These are phyloP conservation scores for Urosaurus nigricauda DNA, from an alignment of 2,797 vertebrate species.

Conservation along the genomic window DNA sequence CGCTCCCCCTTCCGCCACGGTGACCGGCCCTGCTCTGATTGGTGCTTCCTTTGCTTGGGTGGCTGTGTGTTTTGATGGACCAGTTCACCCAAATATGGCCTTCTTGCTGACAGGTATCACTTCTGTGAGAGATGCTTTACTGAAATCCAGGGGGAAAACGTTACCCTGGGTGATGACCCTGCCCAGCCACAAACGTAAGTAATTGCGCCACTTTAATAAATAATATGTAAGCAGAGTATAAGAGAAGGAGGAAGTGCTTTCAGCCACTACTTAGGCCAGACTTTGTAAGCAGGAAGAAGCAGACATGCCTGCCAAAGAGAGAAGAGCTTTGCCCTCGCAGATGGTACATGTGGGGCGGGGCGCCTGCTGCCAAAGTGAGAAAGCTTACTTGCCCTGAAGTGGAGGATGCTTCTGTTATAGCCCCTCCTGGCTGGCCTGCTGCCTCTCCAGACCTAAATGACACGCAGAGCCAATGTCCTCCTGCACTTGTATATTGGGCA, in stretches of 20 bases:
- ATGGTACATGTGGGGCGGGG: neutral
- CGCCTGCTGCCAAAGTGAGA: neutral
- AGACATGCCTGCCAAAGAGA: too few species aligned
- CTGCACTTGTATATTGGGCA: too few species aligned
- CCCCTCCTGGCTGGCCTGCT: neutral
- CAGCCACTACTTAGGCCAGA: neutral
- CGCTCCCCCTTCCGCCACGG: slow-evolving; percentile 82
- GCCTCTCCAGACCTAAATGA: too few species aligned
- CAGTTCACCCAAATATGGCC: slow-evolving; percentile 84
- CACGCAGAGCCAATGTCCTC: neutral
- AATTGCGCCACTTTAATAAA: neutral
- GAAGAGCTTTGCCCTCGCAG: neutral
- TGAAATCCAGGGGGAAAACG: slow-evolving; percentile 98
- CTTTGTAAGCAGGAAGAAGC: neutral
- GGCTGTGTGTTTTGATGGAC: slow-evolving; percentile 84
- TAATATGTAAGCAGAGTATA: neutral
- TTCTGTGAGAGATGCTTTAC: slow-evolving; percentile 99
- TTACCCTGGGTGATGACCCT: slow-evolving; percentile 98
- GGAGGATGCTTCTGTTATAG: too few species aligned
- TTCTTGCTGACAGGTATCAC: slow-evolving; percentile 93
- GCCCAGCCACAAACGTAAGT: slow-evolving; percentile 98
- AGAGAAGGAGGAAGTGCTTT: neutral
- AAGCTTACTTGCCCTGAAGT: neutral
- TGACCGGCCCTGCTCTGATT: slow-evolving; percentile 86
- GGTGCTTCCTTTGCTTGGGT: slow-evolving; percentile 86